These are phyloP conservation scores for Drosophila takahashii DNA, from an alignment of 1,140 invertebrate genomes.

Conservation along the genomic window DNA sequence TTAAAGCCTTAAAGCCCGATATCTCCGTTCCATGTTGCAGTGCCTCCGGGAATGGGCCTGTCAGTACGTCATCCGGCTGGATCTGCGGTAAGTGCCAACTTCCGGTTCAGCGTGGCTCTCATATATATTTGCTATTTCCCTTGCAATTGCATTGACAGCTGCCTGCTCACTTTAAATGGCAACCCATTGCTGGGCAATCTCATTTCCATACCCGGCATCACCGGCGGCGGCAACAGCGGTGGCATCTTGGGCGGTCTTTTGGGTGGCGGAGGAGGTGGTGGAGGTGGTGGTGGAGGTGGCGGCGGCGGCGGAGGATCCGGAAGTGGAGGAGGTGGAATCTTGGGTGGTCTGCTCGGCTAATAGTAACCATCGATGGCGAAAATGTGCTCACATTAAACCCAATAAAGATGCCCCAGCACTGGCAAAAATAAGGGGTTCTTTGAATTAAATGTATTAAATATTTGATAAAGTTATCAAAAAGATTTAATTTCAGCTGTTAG, in stretches of 20 bases:
- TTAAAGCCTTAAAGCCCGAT: conserved; percentile 12
- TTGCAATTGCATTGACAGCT: conserved; percentile 54
- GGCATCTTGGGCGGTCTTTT: conserved; percentile 57
- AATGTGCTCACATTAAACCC: conserved; percentile 57
- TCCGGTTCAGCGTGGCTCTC: conserved; percentile 20
- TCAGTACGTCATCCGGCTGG: conserved; percentile 70
- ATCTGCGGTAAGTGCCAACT: conserved; percentile 67
- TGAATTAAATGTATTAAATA: not conserved
- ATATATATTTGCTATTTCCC: conserved; percentile 14
- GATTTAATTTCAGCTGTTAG: not conserved
- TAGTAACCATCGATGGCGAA: conserved; percentile 20
- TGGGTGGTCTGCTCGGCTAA: conserved; percentile 47
- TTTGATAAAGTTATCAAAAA: not conserved
- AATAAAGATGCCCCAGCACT: conserved; percentile 43
- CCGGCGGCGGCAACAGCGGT: conserved; percentile 47
- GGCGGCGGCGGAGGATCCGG: too few relatives aligned
- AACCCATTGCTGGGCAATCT: conserved; percentile 75
- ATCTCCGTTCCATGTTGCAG: conserved; percentile 32
- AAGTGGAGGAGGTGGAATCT: conserved; percentile 44
- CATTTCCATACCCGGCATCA: conserved; percentile 63
- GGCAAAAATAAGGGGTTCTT: not conserved
- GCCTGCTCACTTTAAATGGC: conserved; percentile 69
- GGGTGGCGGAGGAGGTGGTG: not conserved
- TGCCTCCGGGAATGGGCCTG: conserved; percentile 73
- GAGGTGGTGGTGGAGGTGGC: too few relatives aligned